Base-by-base conservation (phyloP, 2,888 invertebrate genomes). In the Leuctra nigra region DNA sequence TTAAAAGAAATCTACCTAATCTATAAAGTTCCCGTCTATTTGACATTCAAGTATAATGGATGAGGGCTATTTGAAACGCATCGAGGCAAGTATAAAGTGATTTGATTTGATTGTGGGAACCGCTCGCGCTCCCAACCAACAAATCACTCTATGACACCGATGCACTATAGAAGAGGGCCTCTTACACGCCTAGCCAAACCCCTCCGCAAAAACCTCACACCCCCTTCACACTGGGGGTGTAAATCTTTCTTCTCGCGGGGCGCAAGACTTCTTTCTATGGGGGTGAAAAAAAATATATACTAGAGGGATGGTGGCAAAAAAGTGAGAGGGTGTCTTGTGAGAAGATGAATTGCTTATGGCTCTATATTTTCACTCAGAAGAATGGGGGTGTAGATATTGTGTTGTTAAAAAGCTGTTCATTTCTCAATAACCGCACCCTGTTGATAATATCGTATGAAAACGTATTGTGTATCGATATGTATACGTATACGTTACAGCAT, bases 181-280 rank as follows among this genome's bases (percentile, higher is more conserved):
- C 41, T 16, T 18, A 14, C 38, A 7, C 41, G 48, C 29, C 14
- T n/a, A n/a, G n/a, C n/a, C n/a, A n/a, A n/a, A n/a, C 7, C 13
- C 29, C 29, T 16, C 16, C 33, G 2, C 35, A 2, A 14, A 14
- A 33, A 44, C 54, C 52, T 23, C 54, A 41, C 57, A n/a, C 46
- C 46, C 46, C 44, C 53, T 48, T 22, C 53, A 46, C 54, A 52
- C 53, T n/a, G 18, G 22, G 50, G 50, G 59, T 59, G 59, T 59
- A 59, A 59, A 59, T 59, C 59, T 59, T 58, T 58, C 58, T 59
- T 50, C 56, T 47, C 54, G n/a, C n/a, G 53, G 59, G 58, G 36
- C 36, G 53, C 16, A 18, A 54, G 54, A 52, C 29, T 25, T 38
- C 14, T 35, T 4, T 39, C n/a, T n/a, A n/a, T n/a, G n/a, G 23